These are phyloP conservation scores for Scomber scombrus DNA, from an alignment of 2,113 vertebrate species.

Conservation along the genomic window DNA sequence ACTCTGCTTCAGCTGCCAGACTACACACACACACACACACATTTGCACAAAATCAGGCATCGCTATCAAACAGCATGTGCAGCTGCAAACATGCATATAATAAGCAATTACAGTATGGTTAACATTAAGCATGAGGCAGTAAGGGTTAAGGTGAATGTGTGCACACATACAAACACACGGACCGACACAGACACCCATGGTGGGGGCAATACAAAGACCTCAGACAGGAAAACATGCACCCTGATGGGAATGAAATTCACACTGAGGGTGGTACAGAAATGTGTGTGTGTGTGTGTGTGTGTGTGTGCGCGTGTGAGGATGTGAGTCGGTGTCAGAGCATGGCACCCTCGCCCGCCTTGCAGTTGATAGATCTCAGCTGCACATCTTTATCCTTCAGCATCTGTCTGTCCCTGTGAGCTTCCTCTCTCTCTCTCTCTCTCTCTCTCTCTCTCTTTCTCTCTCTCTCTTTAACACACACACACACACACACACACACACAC, in stretches of 20 bases:
- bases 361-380: constrained; percentile 73
- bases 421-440: constrained; percentile 1
- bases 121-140: constrained; percentile 17
- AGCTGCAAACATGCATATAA: constrained; percentile 38
- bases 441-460: background rate
- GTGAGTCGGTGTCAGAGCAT: constrained; percentile 50
- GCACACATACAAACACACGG: constrained; percentile 5
- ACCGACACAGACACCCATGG: constrained; percentile 12
- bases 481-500: background rate
- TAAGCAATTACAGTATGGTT: constrained; percentile 45
- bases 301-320: constrained; percentile 25
- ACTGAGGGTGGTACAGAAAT: constrained; percentile 50
- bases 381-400: constrained; percentile 73
- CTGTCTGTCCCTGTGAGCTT: constrained; percentile 64
- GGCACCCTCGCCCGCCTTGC: constrained; percentile 55
- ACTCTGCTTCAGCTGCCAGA: constrained; percentile 74
- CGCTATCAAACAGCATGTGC: constrained; percentile 20
- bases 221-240: constrained; percentile 67
- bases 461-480: constrained; percentile 24
- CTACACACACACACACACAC: constrained; percentile 39
- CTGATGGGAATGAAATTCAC: constrained; percentile 69
- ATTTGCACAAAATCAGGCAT: constrained; percentile 20
- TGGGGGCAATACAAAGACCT: constrained; percentile 48
- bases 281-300: constrained; percentile 30
- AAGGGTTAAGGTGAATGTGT: constrained; percentile 26